Base-by-base conservation (phyloP, 2,797 vertebrate species). In the Hirundo rustica region DNA sequence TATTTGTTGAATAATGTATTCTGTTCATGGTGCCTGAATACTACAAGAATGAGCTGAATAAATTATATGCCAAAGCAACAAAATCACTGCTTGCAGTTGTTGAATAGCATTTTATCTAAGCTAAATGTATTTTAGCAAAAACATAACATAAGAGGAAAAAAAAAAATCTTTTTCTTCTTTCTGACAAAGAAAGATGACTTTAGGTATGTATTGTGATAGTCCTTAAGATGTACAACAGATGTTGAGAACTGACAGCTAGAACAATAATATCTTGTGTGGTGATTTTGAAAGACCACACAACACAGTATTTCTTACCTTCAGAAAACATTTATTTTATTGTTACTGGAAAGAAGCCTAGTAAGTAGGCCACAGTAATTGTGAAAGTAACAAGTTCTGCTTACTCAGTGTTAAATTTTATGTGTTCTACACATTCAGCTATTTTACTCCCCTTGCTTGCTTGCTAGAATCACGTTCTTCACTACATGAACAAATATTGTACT, bases 1-100 rank as follows among this genome's bases (percentile, higher is more conserved):
- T 92, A 89, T 94, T 96, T 97, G 87, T 94, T 88, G 82, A 96
- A 95, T 94, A 93, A 94, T 93, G 34, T 73, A 95, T 96, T 95
- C 85, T 70, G 58, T 88, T 88, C 85, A 67, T 94, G 58, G 55
- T 88, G 57, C 77, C 85, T 91, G 91, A 90, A 93, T 95, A 61
- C 57, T 66, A 47, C 27, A 61, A 84, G 67, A 77, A 82, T 54
- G 45, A 85, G 47, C 60, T 67, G 93, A 97, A 96, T 95, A 93
- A 86, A 92, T 94, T 92, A 84, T 87, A 67, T 67, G 42, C 64
- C 47, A 89, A 96, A 88, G 67, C n/a, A 92, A 64, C 21, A 92
- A 86, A 92, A 92, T 66, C 70, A 89, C 70, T 83, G 75, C 64
- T 90, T 91, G 48, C 29, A 67, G 85, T 94, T 85, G 32, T 61